Evolutionary conservation across 2,888 invertebrate genomes (phyloP), one percentile per base, ranked within the genome.

Genomic region (Lissonota sp.): DNA sequence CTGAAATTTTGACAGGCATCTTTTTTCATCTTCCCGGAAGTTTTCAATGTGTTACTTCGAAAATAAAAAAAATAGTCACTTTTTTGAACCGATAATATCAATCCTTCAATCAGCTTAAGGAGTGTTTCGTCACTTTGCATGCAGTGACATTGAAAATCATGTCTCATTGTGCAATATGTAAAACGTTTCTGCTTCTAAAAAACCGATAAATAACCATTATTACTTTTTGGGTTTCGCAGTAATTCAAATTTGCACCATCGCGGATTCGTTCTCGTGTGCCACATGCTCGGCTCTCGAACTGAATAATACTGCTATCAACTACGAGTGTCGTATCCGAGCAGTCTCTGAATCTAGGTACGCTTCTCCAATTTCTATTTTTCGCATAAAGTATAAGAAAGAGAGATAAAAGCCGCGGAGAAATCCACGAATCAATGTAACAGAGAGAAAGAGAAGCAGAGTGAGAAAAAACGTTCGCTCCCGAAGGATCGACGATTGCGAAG

Each of bases 361-460:
- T 16, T 8, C 37, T 14, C 16, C 40, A 4, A 10, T 46, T 6
- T 69, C 37, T n/a, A n/a, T 44, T 39, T 44, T 44, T 55, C 4
- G 4, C 55, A 58, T 46, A 49, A 60, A 16, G 49, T 49, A 72
- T 60, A 14, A 53, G 16, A 16, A 12, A 51, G 16, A 39, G 49
- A 51, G 51, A 46, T 8, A 16, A 51, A 42, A 44, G 40, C 12
- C 12, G 10, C 12, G 6, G 14, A n/a, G 46, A 70, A 39, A 71
- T 71, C 39, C 26, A 6, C n/a, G 39, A 71, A 77, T 64, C 77
- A 71, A 77, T 71, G 37, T 51, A 57, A 10, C 79, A 79, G 76
- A 71, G 74, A 42, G 42, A 16, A n/a, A 78, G 60, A 26, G 71
- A 42, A 26, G 26, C 1, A 79, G 76, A 71, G 74, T 46, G 42